phyloP scores from a whole-genome alignment of 30 jellyfish, hydroid and myxozoan genomes.

The Hydractinia symbiolongicarpus region DNA sequence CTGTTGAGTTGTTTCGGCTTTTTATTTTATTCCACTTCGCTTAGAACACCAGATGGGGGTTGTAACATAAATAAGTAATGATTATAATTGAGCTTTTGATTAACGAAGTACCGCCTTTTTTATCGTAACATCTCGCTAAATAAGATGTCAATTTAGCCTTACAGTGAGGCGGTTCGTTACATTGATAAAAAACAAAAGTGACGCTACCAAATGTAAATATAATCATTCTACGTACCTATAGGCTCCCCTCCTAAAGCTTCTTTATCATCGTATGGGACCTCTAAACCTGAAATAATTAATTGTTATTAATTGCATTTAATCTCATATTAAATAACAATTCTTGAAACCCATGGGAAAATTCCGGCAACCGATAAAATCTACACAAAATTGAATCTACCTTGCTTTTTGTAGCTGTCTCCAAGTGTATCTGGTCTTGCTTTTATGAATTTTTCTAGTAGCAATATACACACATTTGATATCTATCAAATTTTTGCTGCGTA shows the following conservation, averaged over 20 bases:
- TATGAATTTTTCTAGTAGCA: not conserved
- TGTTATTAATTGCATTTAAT: not conserved
- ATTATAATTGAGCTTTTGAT: too few species aligned
- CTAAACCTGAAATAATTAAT: not conserved
- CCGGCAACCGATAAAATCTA: not conserved
- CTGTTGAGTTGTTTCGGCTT: too few species aligned
- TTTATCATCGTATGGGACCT: conserved; percentile 11
- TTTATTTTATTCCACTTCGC: too few species aligned
- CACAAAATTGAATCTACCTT: not conserved
- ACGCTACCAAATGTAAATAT: too few species aligned
- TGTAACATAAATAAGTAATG: too few species aligned
- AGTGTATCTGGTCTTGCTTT: conserved; percentile 11
- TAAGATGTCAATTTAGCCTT: too few species aligned
- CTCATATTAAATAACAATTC: not conserved
- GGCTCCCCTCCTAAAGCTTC: conserved; percentile 28
- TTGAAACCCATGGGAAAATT: not conserved
- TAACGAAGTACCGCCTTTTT: too few species aligned
- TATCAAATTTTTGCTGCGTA: too few species aligned
- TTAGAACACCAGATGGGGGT: too few species aligned
- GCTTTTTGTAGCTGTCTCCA: conserved; percentile 8
- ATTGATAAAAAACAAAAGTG: too few species aligned
- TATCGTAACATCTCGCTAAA: too few species aligned
- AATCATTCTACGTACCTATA: conserved; percentile 11
- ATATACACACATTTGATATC: not conserved
- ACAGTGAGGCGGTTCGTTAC: too few species aligned